Base-by-base conservation (phyloP, 2,888 invertebrate species). In the Amiota minor region DNA sequence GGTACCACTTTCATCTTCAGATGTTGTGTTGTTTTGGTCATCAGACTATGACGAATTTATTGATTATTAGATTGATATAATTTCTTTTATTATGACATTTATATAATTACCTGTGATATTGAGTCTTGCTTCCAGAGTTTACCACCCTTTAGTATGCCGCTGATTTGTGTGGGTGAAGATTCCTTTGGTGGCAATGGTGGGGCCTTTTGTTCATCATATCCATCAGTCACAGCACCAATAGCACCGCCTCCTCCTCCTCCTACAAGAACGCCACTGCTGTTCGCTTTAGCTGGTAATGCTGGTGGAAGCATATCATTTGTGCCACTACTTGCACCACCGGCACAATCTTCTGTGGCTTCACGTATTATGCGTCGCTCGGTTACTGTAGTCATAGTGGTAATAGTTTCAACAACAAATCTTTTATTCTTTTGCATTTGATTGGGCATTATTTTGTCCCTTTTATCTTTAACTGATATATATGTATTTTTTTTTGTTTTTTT, bases 131-230 rank as follows among this genome's bases (percentile, higher is more conserved):
- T 94, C 95, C 95, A 95, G 14, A 95, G 91, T 76, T 94, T 91
- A 10, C 95, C 95, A 14, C 95, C 95, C 88, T 95, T 95, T 6
- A 95, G 90, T 75, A 95, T 95, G 46, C 95, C 95, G 65, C 93
- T 93, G 49, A 93, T 91, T 72, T 92, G 91, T 75, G 91, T 90
- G 1, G 93, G 93, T 0, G 93, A 93, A 74, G 89, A 91, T 73
- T 92, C 92, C 47, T 90, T 87, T 72, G 88, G 88, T 74, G 87
- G 84, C 79, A 87, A 88, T 79, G 88, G 87, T 56, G 88, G 87
- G 71, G 87, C 88, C 73, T 88, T 88, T 71, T 82, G 80, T 67
- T 85, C 82, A 4, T 84, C 84, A 16, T 77, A 79, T 67, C 75
- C 76, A 49, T 85, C 81, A 55, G 72, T 16, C 71, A 23, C 47